A percentile compares a stretch with the other conserved stretches of the same genome.
These are phyloP conservation scores for Irena cyanogastra DNA, from an alignment of 2,113 vertebrate species.

Conservation along the genomic window DNA sequence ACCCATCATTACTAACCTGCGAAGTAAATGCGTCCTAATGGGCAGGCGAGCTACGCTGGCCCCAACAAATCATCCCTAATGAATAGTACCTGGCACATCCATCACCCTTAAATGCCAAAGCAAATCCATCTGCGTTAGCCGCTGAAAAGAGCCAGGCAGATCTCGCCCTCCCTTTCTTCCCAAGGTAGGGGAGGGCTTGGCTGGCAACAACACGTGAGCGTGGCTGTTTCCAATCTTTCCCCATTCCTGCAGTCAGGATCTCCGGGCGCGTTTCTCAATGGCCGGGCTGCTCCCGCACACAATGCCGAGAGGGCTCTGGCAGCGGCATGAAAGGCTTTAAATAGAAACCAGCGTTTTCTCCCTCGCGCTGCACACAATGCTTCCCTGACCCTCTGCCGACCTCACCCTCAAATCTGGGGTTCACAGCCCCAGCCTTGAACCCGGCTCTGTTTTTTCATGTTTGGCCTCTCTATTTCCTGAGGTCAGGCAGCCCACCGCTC, in stretches of 20 bases:
- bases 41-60: slow-evolving; percentile 18
- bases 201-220: background rate
- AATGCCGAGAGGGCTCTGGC: slow-evolving; percentile 14
- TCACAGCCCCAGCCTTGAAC: slow-evolving; percentile 66
- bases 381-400: slow-evolving; percentile 27
- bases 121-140: slow-evolving; percentile 35
- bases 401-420: slow-evolving; percentile 50
- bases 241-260: background rate
- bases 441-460: slow-evolving; percentile 62
- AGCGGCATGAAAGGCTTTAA: slow-evolving; percentile 25
- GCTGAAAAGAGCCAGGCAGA: slow-evolving; percentile 38
- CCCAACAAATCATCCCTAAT: slow-evolving; percentile 54
- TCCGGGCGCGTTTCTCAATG: background rate
- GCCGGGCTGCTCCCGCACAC: slow-evolving; percentile 37
- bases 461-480: slow-evolving; percentile 71
- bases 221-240: slow-evolving; percentile 31
- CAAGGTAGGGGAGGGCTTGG: slow-evolving; percentile 7
- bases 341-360: slow-evolving; percentile 37
- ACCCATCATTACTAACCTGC: slow-evolving; percentile 59
- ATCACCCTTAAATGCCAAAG: slow-evolving; percentile 12
- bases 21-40: slow-evolving; percentile 61
- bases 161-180: background rate
- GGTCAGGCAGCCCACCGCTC: slow-evolving; percentile 65
- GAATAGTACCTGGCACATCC: slow-evolving; percentile 54
- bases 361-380: slow-evolving; percentile 2